These are phyloP conservation scores for Trissonchulus sp. DNA, from an alignment of 2,888 invertebrate genomes.

Conservation along the genomic window DNA sequence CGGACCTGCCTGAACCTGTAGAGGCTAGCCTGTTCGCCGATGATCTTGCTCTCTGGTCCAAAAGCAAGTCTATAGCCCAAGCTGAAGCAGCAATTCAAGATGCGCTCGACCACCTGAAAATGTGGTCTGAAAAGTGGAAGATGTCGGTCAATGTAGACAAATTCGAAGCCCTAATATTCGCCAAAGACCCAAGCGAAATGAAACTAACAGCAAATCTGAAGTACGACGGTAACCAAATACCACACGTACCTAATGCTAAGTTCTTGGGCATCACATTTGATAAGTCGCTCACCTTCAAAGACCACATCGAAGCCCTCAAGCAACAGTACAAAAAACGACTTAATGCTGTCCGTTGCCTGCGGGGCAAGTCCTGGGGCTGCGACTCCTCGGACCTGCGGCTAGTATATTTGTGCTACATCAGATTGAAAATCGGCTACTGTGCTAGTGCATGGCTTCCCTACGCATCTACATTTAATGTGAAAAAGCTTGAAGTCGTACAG, in stretches of 20 bases:
- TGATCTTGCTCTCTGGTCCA: conserved; percentile 14
- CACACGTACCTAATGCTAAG: not conserved
- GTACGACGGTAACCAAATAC: not conserved
- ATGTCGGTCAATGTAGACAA: conserved; percentile 1
- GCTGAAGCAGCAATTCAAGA: not conserved
- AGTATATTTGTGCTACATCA: conserved; percentile 3
- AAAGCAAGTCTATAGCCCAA: not conserved
- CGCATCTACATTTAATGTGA: not conserved
- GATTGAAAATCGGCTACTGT: conserved; percentile 10
- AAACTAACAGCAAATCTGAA: not conserved
- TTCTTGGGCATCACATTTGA: conserved; percentile 20
- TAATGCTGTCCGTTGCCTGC: not conserved
- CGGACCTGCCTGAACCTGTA: not conserved
- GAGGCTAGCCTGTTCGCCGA: conserved; percentile 7
- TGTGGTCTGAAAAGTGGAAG: conserved; percentile 12
- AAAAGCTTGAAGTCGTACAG: not conserved
- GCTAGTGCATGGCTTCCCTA: conserved; percentile 9
- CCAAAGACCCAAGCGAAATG: not conserved
- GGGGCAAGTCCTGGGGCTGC: conserved; percentile 7
- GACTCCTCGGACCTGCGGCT: not conserved
- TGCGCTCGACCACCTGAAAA: not conserved
- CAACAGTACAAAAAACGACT: not conserved
- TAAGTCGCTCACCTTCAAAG: not conserved
- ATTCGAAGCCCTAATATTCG: conserved; percentile 4
- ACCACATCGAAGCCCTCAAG: not conserved